Conservation (phyloP, 1,140 invertebrate genomes). For the Drosophila ambigua region DNA sequence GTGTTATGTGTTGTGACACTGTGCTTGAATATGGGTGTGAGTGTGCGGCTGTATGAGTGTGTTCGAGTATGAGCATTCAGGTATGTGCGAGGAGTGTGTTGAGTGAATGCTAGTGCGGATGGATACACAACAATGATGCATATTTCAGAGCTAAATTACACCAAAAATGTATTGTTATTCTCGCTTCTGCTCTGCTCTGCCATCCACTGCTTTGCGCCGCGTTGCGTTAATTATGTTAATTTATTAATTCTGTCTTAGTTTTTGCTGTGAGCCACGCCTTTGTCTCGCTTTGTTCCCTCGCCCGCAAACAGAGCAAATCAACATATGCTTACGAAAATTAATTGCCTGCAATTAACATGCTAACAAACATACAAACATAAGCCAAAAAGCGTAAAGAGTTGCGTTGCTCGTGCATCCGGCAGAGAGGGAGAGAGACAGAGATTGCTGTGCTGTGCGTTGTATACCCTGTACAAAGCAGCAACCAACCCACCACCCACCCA, state of each 20-base stretch:
- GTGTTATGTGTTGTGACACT: constrained; percentile 59
- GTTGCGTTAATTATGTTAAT: constrained; percentile 66
- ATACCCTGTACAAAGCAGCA: no score
- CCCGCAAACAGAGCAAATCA: constrained; percentile 55
- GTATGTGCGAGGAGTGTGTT: no score
- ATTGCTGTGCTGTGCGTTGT: not conserved
- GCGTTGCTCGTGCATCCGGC: constrained; percentile 44
- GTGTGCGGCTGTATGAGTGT: no score
- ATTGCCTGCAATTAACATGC: constrained; percentile 65
- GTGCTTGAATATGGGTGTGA: not conserved
- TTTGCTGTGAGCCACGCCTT: constrained; percentile 6
- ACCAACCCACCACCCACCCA: no score
- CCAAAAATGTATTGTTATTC: no score
- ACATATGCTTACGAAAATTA: constrained; percentile 66
- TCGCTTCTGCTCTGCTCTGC: no score
- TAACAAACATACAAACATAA: not conserved
- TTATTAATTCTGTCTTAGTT: constrained; percentile 71
- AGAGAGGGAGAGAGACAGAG: constrained; percentile 23
- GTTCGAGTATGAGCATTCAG: not conserved
- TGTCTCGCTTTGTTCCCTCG: constrained; percentile 1
- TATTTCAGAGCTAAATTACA: no score
- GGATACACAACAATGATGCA: no score
- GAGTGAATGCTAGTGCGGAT: no score
- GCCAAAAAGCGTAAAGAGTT: constrained; percentile 42
- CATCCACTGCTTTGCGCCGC: not conserved